Evolutionary conservation across 2,797 vertebrate genomes (phyloP).

Genomic region (Hozukius guyotensis): DNA sequence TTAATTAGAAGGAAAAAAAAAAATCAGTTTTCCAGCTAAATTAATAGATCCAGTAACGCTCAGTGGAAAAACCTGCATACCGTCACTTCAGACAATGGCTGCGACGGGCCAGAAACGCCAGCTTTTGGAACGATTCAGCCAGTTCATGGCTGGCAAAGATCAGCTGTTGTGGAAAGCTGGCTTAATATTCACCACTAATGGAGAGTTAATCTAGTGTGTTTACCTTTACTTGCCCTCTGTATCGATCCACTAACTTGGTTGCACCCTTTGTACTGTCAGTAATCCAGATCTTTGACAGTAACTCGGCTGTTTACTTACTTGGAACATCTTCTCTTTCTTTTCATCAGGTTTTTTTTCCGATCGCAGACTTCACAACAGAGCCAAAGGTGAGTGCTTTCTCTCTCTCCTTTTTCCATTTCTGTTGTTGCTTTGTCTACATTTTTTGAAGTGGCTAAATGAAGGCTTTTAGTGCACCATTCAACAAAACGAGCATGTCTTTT

Average conservation of each 20-base stretch:
- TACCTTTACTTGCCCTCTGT: background rate
- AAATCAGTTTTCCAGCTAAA: background rate
- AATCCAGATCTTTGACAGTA: background rate
- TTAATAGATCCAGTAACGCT: background rate
- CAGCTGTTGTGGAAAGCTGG: slow-evolving; percentile 23
- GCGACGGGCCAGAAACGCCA: background rate
- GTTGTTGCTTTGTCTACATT: background rate
- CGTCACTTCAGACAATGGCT: background rate
- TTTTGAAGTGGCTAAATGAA: background rate
- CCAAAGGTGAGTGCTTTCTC: slow-evolving; percentile 51
- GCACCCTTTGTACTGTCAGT: background rate
- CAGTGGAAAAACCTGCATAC: background rate
- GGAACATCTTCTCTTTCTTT: slow-evolving; percentile 32
- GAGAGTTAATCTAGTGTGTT: background rate
- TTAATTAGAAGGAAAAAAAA: background rate
- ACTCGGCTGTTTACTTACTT: slow-evolving; percentile 11
- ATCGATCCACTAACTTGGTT: background rate
- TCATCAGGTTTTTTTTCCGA: slow-evolving; percentile 47
- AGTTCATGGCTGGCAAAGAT: background rate
- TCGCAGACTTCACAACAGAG: slow-evolving; percentile 22
- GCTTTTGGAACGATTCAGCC: background rate
- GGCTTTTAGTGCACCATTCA: background rate
- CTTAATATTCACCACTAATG: background rate
- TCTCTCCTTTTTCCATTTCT: background rate
- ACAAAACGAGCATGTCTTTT: background rate